Percentiles rank a stretch among this genome's conserved stretches.
Conservation (phyloP, 2,888 invertebrate species). For the Biston stratarius region DNA sequence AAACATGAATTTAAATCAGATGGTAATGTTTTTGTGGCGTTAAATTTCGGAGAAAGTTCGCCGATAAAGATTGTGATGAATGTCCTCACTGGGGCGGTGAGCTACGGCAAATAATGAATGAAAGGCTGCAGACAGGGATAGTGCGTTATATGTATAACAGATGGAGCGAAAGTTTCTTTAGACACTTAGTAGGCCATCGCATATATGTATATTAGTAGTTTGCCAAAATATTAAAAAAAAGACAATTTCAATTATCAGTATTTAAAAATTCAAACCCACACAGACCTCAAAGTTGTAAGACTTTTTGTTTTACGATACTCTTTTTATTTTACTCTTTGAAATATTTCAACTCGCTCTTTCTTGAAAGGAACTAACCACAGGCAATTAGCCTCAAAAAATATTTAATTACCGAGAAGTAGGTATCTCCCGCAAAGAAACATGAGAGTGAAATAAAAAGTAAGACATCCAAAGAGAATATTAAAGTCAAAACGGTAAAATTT, state of each 20-base stretch:
- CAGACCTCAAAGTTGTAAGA: too few relatives aligned
- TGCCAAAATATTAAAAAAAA: background rate
- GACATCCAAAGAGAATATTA: slow-evolving; percentile 9
- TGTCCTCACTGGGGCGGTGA: slow-evolving; percentile 3
- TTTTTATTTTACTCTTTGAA: background rate
- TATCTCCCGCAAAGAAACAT: background rate
- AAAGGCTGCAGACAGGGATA: background rate
- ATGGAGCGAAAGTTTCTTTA: too few relatives aligned
- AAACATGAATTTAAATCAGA: slow-evolving; percentile 39
- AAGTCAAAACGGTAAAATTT: slow-evolving; percentile 22
- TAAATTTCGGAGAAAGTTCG: slow-evolving; percentile 32
- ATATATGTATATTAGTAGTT: background rate
- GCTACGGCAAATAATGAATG: slow-evolving; percentile 1
- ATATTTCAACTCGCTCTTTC: background rate
- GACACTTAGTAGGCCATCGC: too few relatives aligned
- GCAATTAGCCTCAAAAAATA: slow-evolving; percentile 10
- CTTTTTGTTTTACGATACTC: too few relatives aligned
- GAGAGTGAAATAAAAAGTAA: slow-evolving; percentile 21
- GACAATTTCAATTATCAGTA: background rate
- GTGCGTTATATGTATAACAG: background rate
- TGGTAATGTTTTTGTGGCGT: slow-evolving; percentile 37
- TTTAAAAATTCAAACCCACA: background rate
- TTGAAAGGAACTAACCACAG: background rate
- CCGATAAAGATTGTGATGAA: slow-evolving; percentile 22
- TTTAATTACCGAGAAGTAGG: slow-evolving; percentile 8